Base-by-base conservation (phyloP, 2,797 vertebrate species). In the Pseudotriccus pelzelni region DNA sequence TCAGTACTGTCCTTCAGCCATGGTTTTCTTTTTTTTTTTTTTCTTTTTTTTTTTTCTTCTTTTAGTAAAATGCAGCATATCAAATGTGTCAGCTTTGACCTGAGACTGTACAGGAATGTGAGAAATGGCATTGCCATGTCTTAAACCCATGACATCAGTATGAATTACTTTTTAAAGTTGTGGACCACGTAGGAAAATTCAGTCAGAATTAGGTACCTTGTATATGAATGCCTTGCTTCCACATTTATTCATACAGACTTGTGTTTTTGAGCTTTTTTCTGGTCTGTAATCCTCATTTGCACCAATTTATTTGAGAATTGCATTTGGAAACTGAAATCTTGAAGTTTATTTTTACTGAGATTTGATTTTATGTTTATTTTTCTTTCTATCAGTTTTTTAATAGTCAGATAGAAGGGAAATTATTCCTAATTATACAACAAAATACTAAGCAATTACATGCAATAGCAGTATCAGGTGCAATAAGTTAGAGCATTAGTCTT, bases 401-500 rank as follows among this genome's bases (percentile, higher is more conserved):
- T 28, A 58, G 50, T 58, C 67, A 62, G 14, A 19, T 59, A 36
- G 43, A 60, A 8, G 12, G 39, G 21, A 63, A 62, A 79, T 53
- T 12, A 43, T 89, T 84, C 58, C 50, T 87, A 90, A 82, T 87
- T 89, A 77, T 49, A 24, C 9, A 89, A 59, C 17, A 84, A 90
- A 88, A 56, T 53, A 84, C 44, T 68, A 72, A 79, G 41, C 39
- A 89, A 87, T 94, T 95, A 34, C 1, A 2, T 69, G 59, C n/a
- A 85, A 58, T 47, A 68, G 32, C 30, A 83, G 18, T 78, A 75
- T 75, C 56, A 77, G 64, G 53, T 89, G 46, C 72, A 92, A 14
- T 93, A 92, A 92, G 8, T 87, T 83, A 68, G 20, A n/a, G 6
- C 32, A 75, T 95, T 94, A 80, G 44, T 72, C 50, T 85, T 92